A percentile compares a stretch with the other conserved stretches of the same genome.
Evolutionary conservation across 2,113 vertebrate genomes (phyloP).

Genomic region (Phaetusa simplex): DNA sequence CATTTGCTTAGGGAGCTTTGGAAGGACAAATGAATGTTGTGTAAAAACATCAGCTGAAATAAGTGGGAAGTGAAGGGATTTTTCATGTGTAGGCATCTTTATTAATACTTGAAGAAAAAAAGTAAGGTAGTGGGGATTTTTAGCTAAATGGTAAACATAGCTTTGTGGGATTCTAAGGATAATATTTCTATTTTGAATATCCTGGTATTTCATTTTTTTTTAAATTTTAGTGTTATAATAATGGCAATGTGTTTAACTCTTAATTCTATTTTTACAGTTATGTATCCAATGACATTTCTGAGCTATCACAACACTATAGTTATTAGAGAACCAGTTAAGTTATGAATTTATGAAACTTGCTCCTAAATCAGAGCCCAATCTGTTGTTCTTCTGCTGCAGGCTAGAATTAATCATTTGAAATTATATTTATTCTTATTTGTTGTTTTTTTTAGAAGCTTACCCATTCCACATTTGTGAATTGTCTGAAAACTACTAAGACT

Average conservation of each 20-base stretch:
- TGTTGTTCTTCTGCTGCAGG: not conserved
- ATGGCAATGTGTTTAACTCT: not conserved
- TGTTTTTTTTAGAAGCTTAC: not conserved
- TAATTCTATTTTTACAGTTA: not conserved
- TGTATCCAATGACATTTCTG: not conserved
- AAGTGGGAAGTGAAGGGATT: not conserved
- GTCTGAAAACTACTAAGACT: not conserved
- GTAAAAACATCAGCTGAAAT: not conserved
- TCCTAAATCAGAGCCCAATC: not conserved
- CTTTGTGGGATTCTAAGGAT: not conserved
- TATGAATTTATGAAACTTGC: not conserved
- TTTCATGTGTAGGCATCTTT: not conserved
- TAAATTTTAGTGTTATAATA: not conserved
- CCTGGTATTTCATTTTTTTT: not conserved
- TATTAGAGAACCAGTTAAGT: not conserved
- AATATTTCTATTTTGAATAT: not conserved
- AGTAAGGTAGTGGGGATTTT: not conserved
- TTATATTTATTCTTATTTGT: not conserved
- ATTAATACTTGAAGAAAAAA: not conserved
- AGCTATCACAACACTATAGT: not conserved
- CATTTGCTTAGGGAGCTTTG: not conserved
- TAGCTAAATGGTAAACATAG: not conserved
- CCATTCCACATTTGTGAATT: not conserved
- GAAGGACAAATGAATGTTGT: not conserved
- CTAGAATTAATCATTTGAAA: not conserved